A percentile compares a stretch with the other conserved stretches of the same genome.
These are phyloP conservation scores for Geodia barretti DNA, from an alignment of 37 sponge, comb jelly and placozoan genomes.

Conservation along the genomic window DNA sequence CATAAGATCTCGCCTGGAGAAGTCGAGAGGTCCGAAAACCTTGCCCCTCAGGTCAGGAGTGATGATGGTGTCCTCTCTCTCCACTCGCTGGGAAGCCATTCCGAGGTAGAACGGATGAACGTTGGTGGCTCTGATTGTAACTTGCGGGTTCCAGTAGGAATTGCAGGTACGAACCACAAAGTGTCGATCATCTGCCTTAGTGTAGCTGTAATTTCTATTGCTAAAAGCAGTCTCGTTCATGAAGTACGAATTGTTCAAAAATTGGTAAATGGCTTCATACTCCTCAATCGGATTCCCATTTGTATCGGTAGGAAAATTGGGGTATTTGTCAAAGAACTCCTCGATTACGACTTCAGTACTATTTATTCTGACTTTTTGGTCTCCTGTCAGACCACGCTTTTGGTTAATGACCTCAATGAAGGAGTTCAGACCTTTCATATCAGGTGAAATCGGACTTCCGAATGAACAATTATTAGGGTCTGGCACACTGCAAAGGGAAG, in stretches of 20 bases:
- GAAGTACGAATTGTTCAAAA: background rate
- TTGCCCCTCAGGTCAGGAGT: slow-evolving; percentile 88
- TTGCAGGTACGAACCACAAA: slow-evolving; percentile 91
- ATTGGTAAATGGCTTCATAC: background rate
- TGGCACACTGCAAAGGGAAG: background rate
- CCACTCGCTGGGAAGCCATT: slow-evolving; percentile 79
- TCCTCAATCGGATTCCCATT: background rate
- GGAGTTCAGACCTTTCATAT: background rate
- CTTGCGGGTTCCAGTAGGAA: slow-evolving; percentile 90
- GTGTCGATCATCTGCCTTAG: background rate
- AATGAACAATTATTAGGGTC: background rate
- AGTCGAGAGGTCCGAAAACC: slow-evolving; percentile 92
- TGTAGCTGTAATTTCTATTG: slow-evolving; percentile 1
- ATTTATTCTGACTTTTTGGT: too few species aligned
- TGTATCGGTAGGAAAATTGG: background rate
- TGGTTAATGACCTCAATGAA: background rate
- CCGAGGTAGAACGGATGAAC: slow-evolving; percentile 82
- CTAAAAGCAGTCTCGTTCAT: background rate
- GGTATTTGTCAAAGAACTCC: background rate
- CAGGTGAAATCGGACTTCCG: background rate
- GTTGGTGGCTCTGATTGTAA: slow-evolving; percentile 57
- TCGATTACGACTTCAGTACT: background rate
- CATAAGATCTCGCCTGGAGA: slow-evolving; percentile 92
- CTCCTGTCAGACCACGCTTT: background rate
- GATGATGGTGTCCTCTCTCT: slow-evolving; percentile 90